Evolutionary conservation across 2,797 vertebrate genomes (phyloP).

Genomic region (Chaetodon trifasciatus): DNA sequence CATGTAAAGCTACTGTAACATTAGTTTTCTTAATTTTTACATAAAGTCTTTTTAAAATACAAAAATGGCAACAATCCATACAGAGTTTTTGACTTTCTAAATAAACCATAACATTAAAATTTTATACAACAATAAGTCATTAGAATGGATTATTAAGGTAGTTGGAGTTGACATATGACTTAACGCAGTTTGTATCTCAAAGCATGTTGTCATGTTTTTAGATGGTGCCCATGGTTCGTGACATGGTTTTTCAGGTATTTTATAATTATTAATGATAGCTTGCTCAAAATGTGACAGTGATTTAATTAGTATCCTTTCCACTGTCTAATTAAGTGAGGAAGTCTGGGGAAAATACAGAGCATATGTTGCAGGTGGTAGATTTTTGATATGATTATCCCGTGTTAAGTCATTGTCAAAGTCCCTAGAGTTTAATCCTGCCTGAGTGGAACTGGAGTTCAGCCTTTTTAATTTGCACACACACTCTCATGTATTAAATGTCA

Average conservation of each 20-base stretch:
- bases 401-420: conserved; percentile 36
- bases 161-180: neutral
- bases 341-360: neutral
- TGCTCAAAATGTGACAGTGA: conserved; percentile 4
- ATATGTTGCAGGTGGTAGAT: conserved; percentile 23
- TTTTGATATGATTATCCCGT: conserved; percentile 53
- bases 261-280: conserved; percentile 1
- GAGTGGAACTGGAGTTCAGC: conserved; percentile 34
- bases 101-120: neutral
- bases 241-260: conserved; percentile 6
- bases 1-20: neutral
- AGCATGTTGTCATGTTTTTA: conserved; percentile 8
- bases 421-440: conserved; percentile 45
- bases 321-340: conserved; percentile 26
- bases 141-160: conserved; percentile 20
- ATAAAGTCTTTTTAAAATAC: neutral
- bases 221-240: neutral
- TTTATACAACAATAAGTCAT: neutral
- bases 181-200: conserved; percentile 8
- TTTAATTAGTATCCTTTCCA: conserved; percentile 23
- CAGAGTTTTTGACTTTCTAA: neutral
- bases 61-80: neutral
- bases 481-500: conserved; percentile 33
- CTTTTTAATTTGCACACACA: conserved; percentile 1
- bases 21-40: neutral